Evolutionary conservation across 2,888 invertebrate species (phyloP), one percentile per base, ranked within the genome.

Genomic region (Resseliella maxima): DNA sequence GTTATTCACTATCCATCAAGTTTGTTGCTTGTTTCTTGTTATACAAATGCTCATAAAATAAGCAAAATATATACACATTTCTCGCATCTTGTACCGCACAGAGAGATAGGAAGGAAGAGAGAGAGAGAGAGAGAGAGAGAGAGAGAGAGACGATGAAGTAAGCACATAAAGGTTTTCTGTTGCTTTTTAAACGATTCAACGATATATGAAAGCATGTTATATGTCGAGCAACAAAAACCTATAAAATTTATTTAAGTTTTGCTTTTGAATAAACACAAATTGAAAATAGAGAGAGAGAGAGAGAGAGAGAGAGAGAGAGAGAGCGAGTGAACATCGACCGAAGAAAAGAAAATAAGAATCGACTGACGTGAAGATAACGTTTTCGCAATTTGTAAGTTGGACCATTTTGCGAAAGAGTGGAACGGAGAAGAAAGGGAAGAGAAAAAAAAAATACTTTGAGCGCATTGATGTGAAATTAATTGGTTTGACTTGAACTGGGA

Each of bases 241-340:
- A 31, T 72, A 72, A 31, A 72, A 72, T 72, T 72, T 27, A 72
- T 72, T 72, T 72, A 72, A 72, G 72, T 72, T 59, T 59, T 12
- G 59, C 59, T 27, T 59, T 72, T 15, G 31, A 72, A 72, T 72
- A 72, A 72, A 72, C 31, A 72, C 72, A 72, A 72, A 72, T 72
- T 72, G 31, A 72, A 72, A 50, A 18, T 31, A 31, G 18, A n/a
- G n/a, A n/a, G n/a, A n/a, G n/a, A n/a, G n/a, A n/a, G n/a, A n/a
- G n/a, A n/a, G n/a, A n/a, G n/a, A n/a, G n/a, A n/a, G n/a, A n/a
- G n/a, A n/a, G n/a, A n/a, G n/a, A n/a, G n/a, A n/a, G n/a, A n/a
- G n/a, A n/a, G n/a, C n/a, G n/a, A n/a, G n/a, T n/a, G n/a, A n/a
- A n/a, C n/a, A n/a, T n/a, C n/a, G n/a, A n/a, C n/a, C n/a, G n/a